These are phyloP conservation scores for Mesorhabditis sp. DNA, from an alignment of 2,888 invertebrate genomes.

Conservation along the genomic window DNA sequence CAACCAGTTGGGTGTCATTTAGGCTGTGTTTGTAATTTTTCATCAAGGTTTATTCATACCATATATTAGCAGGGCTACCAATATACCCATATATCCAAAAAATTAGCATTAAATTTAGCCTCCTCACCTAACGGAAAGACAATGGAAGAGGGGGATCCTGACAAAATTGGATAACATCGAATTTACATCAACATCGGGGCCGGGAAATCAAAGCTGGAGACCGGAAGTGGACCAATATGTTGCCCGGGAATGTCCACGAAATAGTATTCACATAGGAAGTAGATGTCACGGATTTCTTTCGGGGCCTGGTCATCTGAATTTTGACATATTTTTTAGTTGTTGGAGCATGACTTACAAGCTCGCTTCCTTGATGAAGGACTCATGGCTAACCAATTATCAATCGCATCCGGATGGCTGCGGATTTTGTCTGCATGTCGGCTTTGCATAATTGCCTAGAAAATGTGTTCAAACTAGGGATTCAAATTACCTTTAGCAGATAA, in stretches of 20 bases:
- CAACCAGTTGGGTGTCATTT: no score
- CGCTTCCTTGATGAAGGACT: background rate
- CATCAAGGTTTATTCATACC: no score
- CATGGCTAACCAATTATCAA: slow-evolving; percentile 1
- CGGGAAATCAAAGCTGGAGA: no score
- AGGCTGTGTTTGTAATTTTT: no score
- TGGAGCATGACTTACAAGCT: background rate
- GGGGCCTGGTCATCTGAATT: slow-evolving; percentile 10
- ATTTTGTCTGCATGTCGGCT: background rate
- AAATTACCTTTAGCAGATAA: background rate
- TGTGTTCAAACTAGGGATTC: background rate
- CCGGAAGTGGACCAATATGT: no score
- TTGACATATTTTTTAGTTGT: background rate
- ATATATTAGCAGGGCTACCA: no score
- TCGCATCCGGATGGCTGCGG: background rate
- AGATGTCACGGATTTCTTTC: slow-evolving; percentile 23
- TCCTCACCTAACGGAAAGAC: no score
- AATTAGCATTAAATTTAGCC: no score
- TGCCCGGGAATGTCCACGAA: slow-evolving; percentile 22
- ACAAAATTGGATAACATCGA: no score
- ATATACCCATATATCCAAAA: no score
- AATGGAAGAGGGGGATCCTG: no score
- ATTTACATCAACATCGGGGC: no score
- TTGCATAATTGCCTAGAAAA: background rate
- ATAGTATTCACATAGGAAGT: slow-evolving; percentile 35